These are phyloP conservation scores for Caenorhabditis drosophilae DNA, from an alignment of 2,888 invertebrate genomes.

Conservation along the genomic window DNA sequence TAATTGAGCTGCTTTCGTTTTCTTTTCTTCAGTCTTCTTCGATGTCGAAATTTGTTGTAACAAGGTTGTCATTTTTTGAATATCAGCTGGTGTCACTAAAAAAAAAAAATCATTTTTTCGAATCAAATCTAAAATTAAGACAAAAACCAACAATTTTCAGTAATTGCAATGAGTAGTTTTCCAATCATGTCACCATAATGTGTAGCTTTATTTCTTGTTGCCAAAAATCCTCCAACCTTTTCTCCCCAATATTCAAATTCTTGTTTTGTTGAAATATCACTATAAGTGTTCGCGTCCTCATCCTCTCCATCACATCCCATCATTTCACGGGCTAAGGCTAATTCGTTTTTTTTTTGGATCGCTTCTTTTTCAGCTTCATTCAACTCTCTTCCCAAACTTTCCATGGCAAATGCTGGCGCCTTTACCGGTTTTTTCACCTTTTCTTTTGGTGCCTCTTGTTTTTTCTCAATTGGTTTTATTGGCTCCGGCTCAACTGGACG, in stretches of 20 bases:
- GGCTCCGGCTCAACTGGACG: constrained; percentile 14
- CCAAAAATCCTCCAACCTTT: constrained; percentile 44
- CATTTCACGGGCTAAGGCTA: constrained; percentile 45
- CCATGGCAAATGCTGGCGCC: constrained; percentile 43
- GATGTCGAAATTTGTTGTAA: constrained; percentile 48
- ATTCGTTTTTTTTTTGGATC: constrained; percentile 41
- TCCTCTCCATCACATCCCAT: constrained; percentile 36
- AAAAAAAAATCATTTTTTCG: no score
- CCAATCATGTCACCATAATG: constrained; percentile 50
- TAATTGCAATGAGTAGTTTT: constrained; percentile 39
- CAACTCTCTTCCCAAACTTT: constrained; percentile 49
- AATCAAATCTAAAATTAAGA: constrained; percentile 7
- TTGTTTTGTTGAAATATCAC: constrained; percentile 42
- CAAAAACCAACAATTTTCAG: constrained; percentile 44
- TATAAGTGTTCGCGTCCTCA: constrained; percentile 17
- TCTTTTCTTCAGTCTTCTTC: constrained; percentile 54
- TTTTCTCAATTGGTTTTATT: constrained; percentile 18
- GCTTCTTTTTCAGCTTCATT: constrained; percentile 50
- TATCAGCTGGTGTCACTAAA: constrained; percentile 49
- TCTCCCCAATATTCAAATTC: constrained; percentile 57
- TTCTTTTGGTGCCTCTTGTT: constrained; percentile 1
- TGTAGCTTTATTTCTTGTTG: constrained; percentile 45
- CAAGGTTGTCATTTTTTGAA: constrained; percentile 56
- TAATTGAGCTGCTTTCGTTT: constrained; percentile 10
- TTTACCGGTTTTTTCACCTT: constrained; percentile 23